Evolutionary conservation across 2,888 invertebrate species (phyloP).

Genomic region (Lasioglossum vierecki): DNA sequence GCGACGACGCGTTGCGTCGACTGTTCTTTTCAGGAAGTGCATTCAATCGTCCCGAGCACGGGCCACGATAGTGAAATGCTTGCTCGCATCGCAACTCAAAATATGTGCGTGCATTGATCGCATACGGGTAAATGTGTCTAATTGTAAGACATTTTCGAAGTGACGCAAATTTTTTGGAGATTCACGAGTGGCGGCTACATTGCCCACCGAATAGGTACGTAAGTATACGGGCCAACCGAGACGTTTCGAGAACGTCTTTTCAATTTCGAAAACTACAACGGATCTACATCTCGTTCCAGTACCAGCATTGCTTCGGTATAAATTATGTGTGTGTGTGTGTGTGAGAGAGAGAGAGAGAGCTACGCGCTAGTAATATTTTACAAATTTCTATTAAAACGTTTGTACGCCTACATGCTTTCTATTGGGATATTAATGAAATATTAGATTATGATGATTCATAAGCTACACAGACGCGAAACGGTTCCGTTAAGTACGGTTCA

Average conservation of each 20-base stretch:
- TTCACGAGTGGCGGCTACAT: slow-evolving; percentile 53
- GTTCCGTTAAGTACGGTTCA: too few relatives aligned
- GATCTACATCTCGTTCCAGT: slow-evolving; percentile 7
- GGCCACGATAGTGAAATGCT: slow-evolving; percentile 12
- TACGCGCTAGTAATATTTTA: too few relatives aligned
- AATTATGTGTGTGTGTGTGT: background rate
- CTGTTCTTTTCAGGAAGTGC: slow-evolving; percentile 12
- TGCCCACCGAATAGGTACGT: slow-evolving; percentile 7
- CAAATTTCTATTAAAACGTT: background rate
- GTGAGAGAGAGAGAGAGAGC: too few relatives aligned
- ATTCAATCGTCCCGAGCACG: background rate
- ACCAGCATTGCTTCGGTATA: slow-evolving; percentile 29
- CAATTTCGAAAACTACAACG: slow-evolving; percentile 12
- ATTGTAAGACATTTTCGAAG: slow-evolving; percentile 23
- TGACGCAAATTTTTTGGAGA: slow-evolving; percentile 11
- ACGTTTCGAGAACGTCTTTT: slow-evolving; percentile 3
- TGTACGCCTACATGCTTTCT: too few relatives aligned
- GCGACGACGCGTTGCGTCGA: background rate
- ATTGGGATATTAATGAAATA: too few relatives aligned
- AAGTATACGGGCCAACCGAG: slow-evolving; percentile 47
- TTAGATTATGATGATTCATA: too few relatives aligned
- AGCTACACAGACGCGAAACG: too few relatives aligned
- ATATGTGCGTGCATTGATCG: background rate
- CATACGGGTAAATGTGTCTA: slow-evolving; percentile 48
- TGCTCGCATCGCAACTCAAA: slow-evolving; percentile 15